Conservation (phyloP, 2,797 vertebrate genomes). For the Paguma larvata region DNA sequence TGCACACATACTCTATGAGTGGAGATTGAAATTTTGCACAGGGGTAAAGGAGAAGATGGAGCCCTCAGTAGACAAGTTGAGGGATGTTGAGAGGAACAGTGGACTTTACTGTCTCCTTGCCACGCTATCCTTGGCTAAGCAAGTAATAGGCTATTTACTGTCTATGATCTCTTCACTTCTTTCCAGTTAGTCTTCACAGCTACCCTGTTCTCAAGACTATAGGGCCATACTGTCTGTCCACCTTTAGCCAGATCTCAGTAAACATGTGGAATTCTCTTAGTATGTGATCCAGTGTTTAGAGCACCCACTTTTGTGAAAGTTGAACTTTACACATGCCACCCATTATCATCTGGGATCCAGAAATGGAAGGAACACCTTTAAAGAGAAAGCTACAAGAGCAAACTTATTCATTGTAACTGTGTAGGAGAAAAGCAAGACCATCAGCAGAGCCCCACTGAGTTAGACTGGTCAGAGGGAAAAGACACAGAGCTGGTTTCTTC, state of each 20-base stretch:
- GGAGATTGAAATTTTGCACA: neutral
- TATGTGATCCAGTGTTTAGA: neutral
- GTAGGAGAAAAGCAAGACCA: slow-evolving; percentile 13
- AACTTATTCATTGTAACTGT: slow-evolving; percentile 13
- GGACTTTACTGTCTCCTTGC: neutral
- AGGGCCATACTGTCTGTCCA: neutral
- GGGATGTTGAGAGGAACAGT: neutral
- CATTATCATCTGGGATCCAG: slow-evolving; percentile 28
- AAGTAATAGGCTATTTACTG: neutral
- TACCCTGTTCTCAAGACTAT: neutral
- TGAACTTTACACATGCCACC: neutral
- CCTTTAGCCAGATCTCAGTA: neutral
- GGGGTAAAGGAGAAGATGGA: neutral
- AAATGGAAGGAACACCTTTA: slow-evolving; percentile 49
- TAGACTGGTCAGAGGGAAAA: neutral
- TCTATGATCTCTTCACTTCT: neutral
- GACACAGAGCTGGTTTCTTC: neutral
- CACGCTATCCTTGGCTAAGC: neutral
- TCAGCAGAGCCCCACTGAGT: neutral
- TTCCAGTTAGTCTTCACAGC: neutral
- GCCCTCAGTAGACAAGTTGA: neutral
- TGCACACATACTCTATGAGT: neutral
- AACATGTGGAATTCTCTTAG: neutral
- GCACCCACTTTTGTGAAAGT: neutral
- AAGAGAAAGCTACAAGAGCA: neutral